Base-by-base conservation (phyloP, 1,140 invertebrate genomes). In the Periplaneta americana region DNA sequence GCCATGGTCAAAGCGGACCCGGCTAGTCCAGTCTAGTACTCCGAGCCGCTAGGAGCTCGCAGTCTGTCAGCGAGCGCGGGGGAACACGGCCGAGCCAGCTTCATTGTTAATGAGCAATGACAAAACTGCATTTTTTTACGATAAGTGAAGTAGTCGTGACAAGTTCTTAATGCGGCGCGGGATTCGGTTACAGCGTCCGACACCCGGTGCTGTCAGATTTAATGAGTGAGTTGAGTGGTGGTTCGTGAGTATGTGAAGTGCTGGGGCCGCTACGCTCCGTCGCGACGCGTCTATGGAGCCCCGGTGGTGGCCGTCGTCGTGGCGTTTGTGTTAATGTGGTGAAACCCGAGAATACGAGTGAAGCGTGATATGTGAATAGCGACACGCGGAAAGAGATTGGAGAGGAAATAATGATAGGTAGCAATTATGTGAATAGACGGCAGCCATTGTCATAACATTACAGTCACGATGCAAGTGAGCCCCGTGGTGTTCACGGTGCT, bases 401-500 rank as follows among this genome's bases (percentile, higher is more conserved):
- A 34, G 75, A 76, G 75, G 75, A 35, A 76, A 35, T 76, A 35
- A 35, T 10, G 75, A 17, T 33, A 34, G 9, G 3, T 17, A 76
- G 33, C 13, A 33, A 76, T 18, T n/a, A 35, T 28, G 76, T n/a
- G 35, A 36, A 31, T n/a, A 36, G 13, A n/a, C 17, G 76, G 13
- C 13, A 22, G n/a, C 11, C 36, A 36, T 15, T 6, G n/a, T 10
- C 74, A 9, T 34, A 33, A 34, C 15, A 33, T 8, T 34, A 18
- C 35, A 77, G 36, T 34, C 36, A 84, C 75, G 48, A 84, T 85
- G 84, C 82, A 81, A 39, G 78, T 80, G 32, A 83, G 83, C 80
- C 83, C 84, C 33, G 85, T 88, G 74, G 87, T 89, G 84, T 89
- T 90, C 85, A 89, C 91, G 83, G 88, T 91, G 83, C 88, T 93